Base-by-base conservation (phyloP, 2,113 vertebrate genomes). In the Canis aureus region DNA sequence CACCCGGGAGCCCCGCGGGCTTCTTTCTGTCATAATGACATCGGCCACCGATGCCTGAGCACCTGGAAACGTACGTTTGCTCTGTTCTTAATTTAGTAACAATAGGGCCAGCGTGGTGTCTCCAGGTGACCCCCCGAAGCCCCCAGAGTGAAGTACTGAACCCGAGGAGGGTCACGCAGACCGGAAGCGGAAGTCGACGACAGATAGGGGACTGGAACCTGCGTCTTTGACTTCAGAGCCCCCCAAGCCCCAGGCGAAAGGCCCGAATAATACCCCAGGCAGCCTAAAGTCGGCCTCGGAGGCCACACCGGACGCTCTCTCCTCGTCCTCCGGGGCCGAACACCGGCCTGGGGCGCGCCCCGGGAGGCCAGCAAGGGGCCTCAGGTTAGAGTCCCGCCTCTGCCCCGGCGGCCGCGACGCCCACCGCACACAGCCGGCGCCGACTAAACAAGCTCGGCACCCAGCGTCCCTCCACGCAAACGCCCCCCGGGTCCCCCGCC, bases 401-500 rank as follows among this genome's bases (percentile, higher is more conserved):
- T 53, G 78, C 55, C 49, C 19, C 0, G 4, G 27, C 10, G 43
- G 55, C 64, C 22, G 82, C 53, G 3, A 32, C 4, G 3, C 8
- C 4, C 29, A 0, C 6, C 3, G 0, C 25, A 43, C 43, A 53
- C 81, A 20, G 27, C 2, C 15, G 16, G 2, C 11, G 2, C 17
- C n/a, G n/a, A 17, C 11, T 12, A 38, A 25, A 6, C 43, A 43
- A 43, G 43, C 43, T 43, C 43, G 0, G 10, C 29, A 3, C 8
- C 11, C 38, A 3, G 43, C 3, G 20, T 15, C 5, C 12, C 0
- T 25, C 1, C 0, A 6, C 4, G 4, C 5, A 55, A 3, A 89
- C 0, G 0, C 43, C 23, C 5, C 9, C 0, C 17, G 0, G 0
- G 8, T 1, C 1, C 9, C 19, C 62, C 19, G 1, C 49, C 5